Base-by-base conservation (phyloP, 2,888 invertebrate species). In the Hemithea aestivaria region DNA sequence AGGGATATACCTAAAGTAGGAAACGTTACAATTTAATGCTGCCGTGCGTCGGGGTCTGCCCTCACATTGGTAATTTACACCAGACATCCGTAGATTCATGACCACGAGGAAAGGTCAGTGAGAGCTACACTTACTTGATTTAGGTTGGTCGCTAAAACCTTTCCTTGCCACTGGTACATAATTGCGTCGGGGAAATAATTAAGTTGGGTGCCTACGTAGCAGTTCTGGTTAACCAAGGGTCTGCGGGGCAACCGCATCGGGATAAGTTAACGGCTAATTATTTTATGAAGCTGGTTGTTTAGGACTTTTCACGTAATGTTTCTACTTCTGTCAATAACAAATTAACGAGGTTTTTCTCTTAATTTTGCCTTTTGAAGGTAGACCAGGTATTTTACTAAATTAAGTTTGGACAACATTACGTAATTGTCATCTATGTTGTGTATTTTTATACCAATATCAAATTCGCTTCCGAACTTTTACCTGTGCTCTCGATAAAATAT, bases 41-140 rank as follows among this genome's bases (percentile, higher is more conserved):
- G 10, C 20, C 22, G 32, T 36, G 29, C 32, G 35, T 28, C 22
- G 12, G 27, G 26, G 36, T 36, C 32, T 36, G 26, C 36, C 29
- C 35, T 22, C 32, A 16, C 43, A 35, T 28, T 31, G 38, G 39
- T 39, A 43, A 33, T 43, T 43, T 39, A 42, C 36, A 20, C 29
- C 33, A 42, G 41, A 37, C 41, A 22, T 36, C 41, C 33, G 29
- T 27, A 33, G 41, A 42, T 42, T 42, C 36, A 42, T 37, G 36
- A 23, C 20, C 11, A 21, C 20, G 29, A 23, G 29, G 25, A 29
- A 37, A 37, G 36, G 36, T 42, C 36, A 41, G 36, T 21, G 10
- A 10, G 8, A 16, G 11, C 34, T 29, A 22, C 36, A 34, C 29
- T 36, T 42, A 34, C 29, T 36, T 42, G 36, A 42, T 42, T 42